Evolutionary conservation across 1,140 invertebrate species (phyloP), one percentile per base, ranked within the genome.

Genomic region (Drosophila rufa): DNA sequence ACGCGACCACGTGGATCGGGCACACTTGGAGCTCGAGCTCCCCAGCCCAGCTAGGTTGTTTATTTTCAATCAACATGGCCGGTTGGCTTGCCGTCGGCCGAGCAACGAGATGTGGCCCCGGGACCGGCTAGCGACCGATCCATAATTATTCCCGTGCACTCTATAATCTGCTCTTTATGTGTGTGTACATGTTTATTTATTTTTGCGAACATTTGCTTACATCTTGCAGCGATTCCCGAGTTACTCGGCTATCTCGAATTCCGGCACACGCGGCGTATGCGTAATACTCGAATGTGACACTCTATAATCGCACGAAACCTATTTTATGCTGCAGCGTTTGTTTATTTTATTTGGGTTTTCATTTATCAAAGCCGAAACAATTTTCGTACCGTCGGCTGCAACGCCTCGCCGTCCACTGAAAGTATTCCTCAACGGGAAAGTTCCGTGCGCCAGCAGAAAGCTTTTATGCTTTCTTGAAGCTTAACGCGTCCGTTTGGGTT

Each of bases 1-100:
- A 87, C 80, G 84, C 84, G 48, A 89, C 61, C 84, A 89, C 80
- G 85, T 87, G 84, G 61, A 82, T 15, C 17, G 51, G 45, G 51
- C 42, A 46, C 69, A 47, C 40, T 42, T 48, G 15, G 22, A 55
- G 40, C 15, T 27, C 17, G 51, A 38, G 51, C 30, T 38, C 43
- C 12, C 56, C 30, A n/a, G 14, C 45, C 57, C 56, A 33, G 19
- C 50, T 42, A 17, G 51, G 38, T 80, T 87, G 79, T 87, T 87
- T 87, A 87, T 87, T 90, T 84, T 78, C 65, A 45, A 79, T 80
- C 69, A 84, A 84, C 80, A 77, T 43, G 43, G 25, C 53, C 66
- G 75, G 59, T 27, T 19, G 42, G 46, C 33, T 55, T 8, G 33
- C 17, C 51, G 75, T 70, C 22, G 42, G 59, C 68, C 42, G 17